Evolutionary conservation across 2,888 invertebrate species (phyloP), one percentile per base, ranked within the genome.

Genomic region (Oxycera nigricornis): DNA sequence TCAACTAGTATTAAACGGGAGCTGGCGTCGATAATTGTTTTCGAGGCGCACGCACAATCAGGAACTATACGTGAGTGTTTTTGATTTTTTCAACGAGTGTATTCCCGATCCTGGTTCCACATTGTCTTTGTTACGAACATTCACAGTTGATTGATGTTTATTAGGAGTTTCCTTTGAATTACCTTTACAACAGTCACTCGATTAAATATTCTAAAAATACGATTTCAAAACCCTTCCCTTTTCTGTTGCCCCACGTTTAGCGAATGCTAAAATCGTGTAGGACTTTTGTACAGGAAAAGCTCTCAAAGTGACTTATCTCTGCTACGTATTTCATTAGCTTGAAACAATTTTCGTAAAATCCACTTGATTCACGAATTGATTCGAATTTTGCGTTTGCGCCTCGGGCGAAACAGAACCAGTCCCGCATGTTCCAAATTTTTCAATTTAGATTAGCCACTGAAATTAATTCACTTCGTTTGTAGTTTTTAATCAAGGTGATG

Each of bases 401-500:
- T 46, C 3, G n/a, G 46, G 46, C 46, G 6, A 46, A 46, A 14
- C 46, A 17, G 3, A 2, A 17, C 3, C 6, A 11, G n/a, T 46
- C 3, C n/a, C 46, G 46, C 17, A 46, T 11, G n/a, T n/a, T n/a
- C n/a, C n/a, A n/a, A n/a, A n/a, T n/a, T n/a, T n/a, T 46, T 46
- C 3, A 46, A 46, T 46, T 46, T 46, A 2, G 14, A 2, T 3
- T 14, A 17, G 14, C 46, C 17, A 14, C 46, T 17, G 6, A 14
- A 14, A 46, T 46, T 46, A 46, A 46, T 46, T 46, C 14, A 14
- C 17, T 46, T 46, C 46, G 7, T 50, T 68, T 70, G 30, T 83
- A 93, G 92, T 93, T 83, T 93, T 93, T 84, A 92, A 92, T 84
- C 93, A 94, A 87, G 94, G 94, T 61, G 94, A 94, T 83, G 92